A percentile compares a stretch with the other conserved stretches of the same genome.
Evolutionary conservation across 2,113 vertebrate species (phyloP).

Genomic region (Mirounga angustirostris): DNA sequence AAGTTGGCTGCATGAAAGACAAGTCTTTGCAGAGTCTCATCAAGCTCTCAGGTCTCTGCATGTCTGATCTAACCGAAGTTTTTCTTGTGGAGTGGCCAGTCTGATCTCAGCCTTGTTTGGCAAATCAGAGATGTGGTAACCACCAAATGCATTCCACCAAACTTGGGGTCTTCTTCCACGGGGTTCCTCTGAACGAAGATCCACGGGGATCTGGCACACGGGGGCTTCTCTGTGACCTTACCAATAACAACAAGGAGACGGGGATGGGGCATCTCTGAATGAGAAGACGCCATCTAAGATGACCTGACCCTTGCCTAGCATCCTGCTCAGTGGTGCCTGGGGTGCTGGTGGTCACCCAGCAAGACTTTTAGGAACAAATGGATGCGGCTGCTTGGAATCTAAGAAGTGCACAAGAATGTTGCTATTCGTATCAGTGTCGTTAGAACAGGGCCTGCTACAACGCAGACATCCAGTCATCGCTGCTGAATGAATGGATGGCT

Average conservation of each 20-base stretch:
- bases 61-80: neutral
- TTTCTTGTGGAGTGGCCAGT: conserved; percentile 58
- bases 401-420: fast-evolving
- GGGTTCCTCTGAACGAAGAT: neutral
- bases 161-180: neutral
- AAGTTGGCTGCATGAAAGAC: neutral
- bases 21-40: neutral
- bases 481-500: neutral
- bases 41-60: neutral
- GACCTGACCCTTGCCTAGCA: neutral
- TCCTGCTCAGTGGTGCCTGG: neutral
- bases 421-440: neutral
- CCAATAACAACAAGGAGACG: neutral
- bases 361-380: neutral
- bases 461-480: neutral
- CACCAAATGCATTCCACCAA: neutral
- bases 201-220: neutral
- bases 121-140: conserved; percentile 12
- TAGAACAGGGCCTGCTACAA: neutral
- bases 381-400: neutral
- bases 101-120: conserved; percentile 61
- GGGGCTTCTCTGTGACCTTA: neutral
- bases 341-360: neutral
- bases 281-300: neutral
- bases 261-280: neutral